Conservation (phyloP, 2,888 invertebrate species). For the Microdon myrmicae region DNA sequence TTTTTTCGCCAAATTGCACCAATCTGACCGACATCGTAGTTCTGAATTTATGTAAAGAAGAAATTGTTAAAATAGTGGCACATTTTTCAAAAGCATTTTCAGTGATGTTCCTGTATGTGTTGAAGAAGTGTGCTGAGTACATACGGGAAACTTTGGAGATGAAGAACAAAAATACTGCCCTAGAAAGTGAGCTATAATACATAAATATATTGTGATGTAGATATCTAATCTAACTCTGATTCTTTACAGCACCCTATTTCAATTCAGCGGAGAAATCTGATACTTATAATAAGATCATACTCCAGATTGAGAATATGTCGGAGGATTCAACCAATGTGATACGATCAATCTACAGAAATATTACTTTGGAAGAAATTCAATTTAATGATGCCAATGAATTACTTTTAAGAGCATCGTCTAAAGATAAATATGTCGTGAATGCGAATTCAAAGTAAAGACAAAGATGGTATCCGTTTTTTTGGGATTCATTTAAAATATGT, state of each 20-base stretch:
- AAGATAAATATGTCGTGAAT: conserved; percentile 60
- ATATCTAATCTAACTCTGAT: too few species aligned
- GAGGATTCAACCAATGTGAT: conserved; percentile 76
- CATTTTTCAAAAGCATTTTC: conserved; percentile 82
- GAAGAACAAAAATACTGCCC: conserved; percentile 59
- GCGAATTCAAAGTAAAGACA: conserved; percentile 51
- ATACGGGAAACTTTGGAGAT: conserved; percentile 79
- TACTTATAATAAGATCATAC: conserved; percentile 78
- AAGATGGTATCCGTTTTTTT: neutral
- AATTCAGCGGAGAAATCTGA: conserved; percentile 74
- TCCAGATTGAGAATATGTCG: conserved; percentile 76
- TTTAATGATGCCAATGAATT: conserved; percentile 84
- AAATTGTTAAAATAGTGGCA: conserved; percentile 79
- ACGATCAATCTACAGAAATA: conserved; percentile 72
- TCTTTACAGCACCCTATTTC: conserved; percentile 69
- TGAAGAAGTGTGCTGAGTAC: conserved; percentile 74
- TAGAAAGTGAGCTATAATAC: conserved; percentile 31
- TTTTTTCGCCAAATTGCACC: conserved; percentile 71
- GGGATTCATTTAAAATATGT: conserved; percentile 2
- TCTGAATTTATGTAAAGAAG: conserved; percentile 75
- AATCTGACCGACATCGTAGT: conserved; percentile 71
- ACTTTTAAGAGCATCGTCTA: conserved; percentile 73
- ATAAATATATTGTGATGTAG: too few species aligned
- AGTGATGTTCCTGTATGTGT: conserved; percentile 83
- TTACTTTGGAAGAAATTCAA: conserved; percentile 76